Conservation (phyloP, 2,888 invertebrate genomes). For the Panzeria rudis region DNA sequence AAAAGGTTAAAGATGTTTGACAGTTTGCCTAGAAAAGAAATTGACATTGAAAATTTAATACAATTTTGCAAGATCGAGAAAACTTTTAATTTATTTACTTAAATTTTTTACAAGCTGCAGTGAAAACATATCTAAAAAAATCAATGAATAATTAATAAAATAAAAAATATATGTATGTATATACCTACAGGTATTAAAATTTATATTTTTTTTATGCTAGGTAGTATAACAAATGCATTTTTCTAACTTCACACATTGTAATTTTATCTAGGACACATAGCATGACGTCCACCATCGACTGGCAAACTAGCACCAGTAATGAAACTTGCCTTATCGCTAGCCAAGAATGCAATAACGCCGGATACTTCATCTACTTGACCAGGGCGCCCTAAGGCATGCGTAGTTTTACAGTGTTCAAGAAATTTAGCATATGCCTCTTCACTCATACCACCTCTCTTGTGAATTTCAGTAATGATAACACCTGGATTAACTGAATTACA, state of each 20-base stretch:
- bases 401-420: constrained; percentile 91
- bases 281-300: constrained; percentile 97
- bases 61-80: too few relatives aligned
- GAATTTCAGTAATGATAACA: constrained; percentile 94
- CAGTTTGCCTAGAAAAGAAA: too few relatives aligned
- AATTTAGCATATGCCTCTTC: constrained; percentile 93
- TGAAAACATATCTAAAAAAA: too few relatives aligned
- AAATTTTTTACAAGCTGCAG: too few relatives aligned
- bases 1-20: too few relatives aligned
- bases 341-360: constrained; percentile 94
- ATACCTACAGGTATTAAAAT: too few relatives aligned
- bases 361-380: constrained; percentile 95
- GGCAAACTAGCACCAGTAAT: constrained; percentile 95
- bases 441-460: constrained; percentile 93
- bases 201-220: background rate
- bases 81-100: too few relatives aligned
- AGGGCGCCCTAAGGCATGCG: constrained; percentile 95
- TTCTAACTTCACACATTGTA: background rate
- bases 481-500: constrained; percentile 97
- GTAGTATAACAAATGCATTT: background rate
- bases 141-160: too few relatives aligned
- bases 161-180: too few relatives aligned
- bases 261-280: constrained; percentile 93
- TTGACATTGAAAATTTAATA: too few relatives aligned
- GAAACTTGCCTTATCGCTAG: constrained; percentile 93